Evolutionary conservation across 30 jellyfish, hydroid and myxozoan species (phyloP).

Genomic region (Pseudorhiza aurosa): DNA sequence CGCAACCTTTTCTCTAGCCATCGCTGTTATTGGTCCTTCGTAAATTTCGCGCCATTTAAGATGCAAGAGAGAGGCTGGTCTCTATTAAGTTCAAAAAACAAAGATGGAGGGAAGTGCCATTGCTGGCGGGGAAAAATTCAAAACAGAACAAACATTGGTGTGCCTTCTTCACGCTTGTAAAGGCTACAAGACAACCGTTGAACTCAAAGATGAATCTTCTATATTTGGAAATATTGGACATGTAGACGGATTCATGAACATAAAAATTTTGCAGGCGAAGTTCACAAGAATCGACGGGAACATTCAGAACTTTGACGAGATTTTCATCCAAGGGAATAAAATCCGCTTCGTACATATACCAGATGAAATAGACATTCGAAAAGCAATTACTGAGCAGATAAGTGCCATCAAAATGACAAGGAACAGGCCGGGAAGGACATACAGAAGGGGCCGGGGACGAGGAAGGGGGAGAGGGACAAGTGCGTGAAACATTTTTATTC

Average conservation of each 20-base stretch:
- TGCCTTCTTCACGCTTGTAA: slow-evolving; percentile 85
- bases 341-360: slow-evolving; percentile 94
- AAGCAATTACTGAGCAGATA: slow-evolving; percentile 60
- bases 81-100: background rate
- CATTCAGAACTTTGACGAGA: slow-evolving; percentile 29
- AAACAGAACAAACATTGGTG: slow-evolving; percentile 54
- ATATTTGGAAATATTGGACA: slow-evolving; percentile 66
- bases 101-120: slow-evolving; percentile 46
- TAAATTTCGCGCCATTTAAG: background rate
- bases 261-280: slow-evolving; percentile 51
- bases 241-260: slow-evolving; percentile 91
- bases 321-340: slow-evolving; percentile 68
- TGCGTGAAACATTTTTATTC: no score
- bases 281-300: slow-evolving; percentile 50
- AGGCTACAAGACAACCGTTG: slow-evolving; percentile 83
- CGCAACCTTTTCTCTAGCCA: background rate
- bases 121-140: slow-evolving; percentile 73
- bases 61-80: slow-evolving; percentile 19
- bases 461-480: slow-evolving; percentile 14
- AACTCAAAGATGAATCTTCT: slow-evolving; percentile 80
- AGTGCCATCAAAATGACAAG: slow-evolving; percentile 35
- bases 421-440: slow-evolving; percentile 21
- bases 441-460: slow-evolving; percentile 52
- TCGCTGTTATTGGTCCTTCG: background rate
- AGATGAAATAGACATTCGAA: slow-evolving; percentile 84